These are phyloP conservation scores for Popillia japonica DNA, from an alignment of 1,140 invertebrate genomes.

Conservation along the genomic window DNA sequence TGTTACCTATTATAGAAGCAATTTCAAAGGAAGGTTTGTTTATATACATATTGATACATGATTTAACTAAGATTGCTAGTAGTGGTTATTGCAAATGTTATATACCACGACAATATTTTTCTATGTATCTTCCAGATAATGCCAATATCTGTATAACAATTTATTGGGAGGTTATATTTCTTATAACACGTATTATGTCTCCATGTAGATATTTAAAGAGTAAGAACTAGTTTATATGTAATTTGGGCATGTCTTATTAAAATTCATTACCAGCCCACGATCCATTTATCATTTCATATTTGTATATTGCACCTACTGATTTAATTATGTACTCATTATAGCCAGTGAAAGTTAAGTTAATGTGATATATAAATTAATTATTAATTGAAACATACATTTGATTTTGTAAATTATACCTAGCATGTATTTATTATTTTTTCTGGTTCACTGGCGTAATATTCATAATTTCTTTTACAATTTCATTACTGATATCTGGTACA, in stretches of 20 bases:
- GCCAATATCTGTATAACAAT: too few relatives aligned
- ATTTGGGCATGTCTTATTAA: background rate
- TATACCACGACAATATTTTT: too few relatives aligned
- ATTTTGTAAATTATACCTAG: too few relatives aligned
- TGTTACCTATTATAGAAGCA: slow-evolving; percentile 49
- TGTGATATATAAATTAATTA: too few relatives aligned
- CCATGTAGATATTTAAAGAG: background rate
- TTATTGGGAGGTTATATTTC: background rate
- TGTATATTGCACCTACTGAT: slow-evolving; percentile 5
- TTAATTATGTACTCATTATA: background rate
- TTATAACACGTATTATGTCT: background rate
- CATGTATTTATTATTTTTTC: too few relatives aligned
- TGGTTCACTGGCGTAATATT: too few relatives aligned
- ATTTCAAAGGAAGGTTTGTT: slow-evolving; percentile 52
- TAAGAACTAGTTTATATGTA: background rate
- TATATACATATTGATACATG: background rate
- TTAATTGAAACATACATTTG: too few relatives aligned
- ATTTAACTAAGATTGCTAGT: too few relatives aligned
- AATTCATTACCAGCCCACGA: background rate
- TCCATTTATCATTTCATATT: background rate
- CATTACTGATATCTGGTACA: too few relatives aligned
- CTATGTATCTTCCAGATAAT: too few relatives aligned
- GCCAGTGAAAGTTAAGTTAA: background rate
- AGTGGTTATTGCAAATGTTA: too few relatives aligned
- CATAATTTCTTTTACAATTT: too few relatives aligned